phyloP scores from a whole-genome alignment of 2,888 invertebrate species.

The Cryptocephalus moraei region DNA sequence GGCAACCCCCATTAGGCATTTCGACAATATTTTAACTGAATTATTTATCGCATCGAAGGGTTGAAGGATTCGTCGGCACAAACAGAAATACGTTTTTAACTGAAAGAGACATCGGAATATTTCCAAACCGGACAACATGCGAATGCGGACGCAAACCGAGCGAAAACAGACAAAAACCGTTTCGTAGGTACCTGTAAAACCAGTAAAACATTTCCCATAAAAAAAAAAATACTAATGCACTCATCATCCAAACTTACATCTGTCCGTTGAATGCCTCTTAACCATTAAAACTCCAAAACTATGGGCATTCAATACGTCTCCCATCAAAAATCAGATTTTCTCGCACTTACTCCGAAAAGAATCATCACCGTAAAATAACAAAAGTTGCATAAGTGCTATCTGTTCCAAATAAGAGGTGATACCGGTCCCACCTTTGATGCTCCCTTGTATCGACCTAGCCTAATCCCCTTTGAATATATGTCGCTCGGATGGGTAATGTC shows the following conservation, averaged over 20 bases:
- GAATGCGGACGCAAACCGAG: too few species aligned
- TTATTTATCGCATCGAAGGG: constrained; percentile 3
- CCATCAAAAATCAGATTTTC: neutral
- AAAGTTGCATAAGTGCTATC: constrained; percentile 16
- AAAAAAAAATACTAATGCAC: too few species aligned
- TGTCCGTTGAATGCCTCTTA: too few species aligned
- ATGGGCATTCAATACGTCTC: too few species aligned
- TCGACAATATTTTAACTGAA: constrained; percentile 4
- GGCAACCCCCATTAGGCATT: constrained; percentile 9
- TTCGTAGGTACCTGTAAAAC: too few species aligned
- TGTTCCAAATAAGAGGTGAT: constrained; percentile 15
- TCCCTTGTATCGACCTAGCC: constrained; percentile 1
- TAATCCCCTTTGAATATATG: constrained; percentile 14
- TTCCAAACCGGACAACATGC: too few species aligned
- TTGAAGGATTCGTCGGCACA: neutral
- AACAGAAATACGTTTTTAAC: neutral
- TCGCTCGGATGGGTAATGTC: constrained; percentile 31
- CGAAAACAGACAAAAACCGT: too few species aligned
- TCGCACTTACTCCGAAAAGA: constrained; percentile 2
- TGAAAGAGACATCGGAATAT: too few species aligned
- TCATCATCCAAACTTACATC: too few species aligned
- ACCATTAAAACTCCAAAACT: too few species aligned
- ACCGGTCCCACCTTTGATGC: constrained; percentile 13
- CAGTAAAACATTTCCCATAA: too few species aligned
- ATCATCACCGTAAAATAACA: constrained; percentile 12